Evolutionary conservation across 2,797 vertebrate species (phyloP).

Genomic region (Chrosomus eos): DNA sequence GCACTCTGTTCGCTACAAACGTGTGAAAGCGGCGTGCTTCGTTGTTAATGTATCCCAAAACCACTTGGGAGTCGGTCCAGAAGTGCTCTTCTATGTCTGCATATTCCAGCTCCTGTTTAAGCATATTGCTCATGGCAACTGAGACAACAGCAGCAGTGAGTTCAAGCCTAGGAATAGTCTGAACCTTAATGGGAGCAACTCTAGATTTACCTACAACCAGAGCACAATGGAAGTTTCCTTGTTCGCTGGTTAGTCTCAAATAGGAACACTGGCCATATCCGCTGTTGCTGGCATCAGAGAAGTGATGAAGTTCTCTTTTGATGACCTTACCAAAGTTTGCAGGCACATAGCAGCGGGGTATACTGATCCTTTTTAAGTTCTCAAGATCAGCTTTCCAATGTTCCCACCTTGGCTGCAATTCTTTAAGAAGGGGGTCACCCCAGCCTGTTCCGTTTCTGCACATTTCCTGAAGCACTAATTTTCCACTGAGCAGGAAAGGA

Average conservation of each 20-base stretch:
- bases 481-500: background rate
- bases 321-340: background rate
- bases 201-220: background rate
- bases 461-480: slow-evolving; percentile 24
- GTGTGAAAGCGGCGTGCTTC: background rate
- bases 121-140: background rate
- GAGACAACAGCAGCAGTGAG: background rate
- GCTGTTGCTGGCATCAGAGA: background rate
- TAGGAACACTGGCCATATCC: background rate
- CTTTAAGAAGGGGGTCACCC: background rate
- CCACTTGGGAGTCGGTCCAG: slow-evolving; percentile 3
- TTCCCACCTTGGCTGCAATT: background rate
- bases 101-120: background rate
- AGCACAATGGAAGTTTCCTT: background rate
- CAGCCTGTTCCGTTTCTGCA: background rate
- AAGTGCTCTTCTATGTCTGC: background rate
- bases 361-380: background rate
- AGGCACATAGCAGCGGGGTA: background rate
- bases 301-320: no score
- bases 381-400: background rate
- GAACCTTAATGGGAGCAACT: background rate
- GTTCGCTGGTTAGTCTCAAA: background rate
- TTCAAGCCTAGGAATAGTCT: background rate
- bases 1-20: slow-evolving; percentile 10
- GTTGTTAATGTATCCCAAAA: background rate